A percentile compares a stretch with the other conserved stretches of the same genome.
Conservation (phyloP, 2,113 vertebrate species). For the Neotragus pygmaeus region DNA sequence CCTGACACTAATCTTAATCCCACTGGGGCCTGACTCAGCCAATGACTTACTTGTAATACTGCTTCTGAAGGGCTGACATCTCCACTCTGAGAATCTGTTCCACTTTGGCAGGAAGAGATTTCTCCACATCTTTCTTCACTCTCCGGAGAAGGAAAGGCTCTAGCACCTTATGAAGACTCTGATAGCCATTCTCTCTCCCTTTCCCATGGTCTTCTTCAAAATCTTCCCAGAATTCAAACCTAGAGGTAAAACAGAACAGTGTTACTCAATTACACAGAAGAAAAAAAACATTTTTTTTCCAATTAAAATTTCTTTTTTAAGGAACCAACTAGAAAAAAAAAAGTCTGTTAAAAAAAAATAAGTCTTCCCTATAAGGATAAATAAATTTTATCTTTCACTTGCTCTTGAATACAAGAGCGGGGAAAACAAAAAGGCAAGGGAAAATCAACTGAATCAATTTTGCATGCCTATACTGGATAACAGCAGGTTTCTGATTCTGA, state of each 20-base stretch:
- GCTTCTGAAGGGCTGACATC: constrained; percentile 97
- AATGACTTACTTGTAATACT: constrained; percentile 94
- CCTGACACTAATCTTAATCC: background rate
- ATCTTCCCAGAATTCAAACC: constrained; percentile 98
- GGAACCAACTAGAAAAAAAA: background rate
- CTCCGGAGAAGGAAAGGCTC: constrained; percentile 96
- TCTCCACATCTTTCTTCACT: constrained; percentile 99
- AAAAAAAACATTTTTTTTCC: background rate
- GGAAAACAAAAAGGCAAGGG: background rate
- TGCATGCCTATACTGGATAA: background rate
- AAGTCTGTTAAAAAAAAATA: background rate
- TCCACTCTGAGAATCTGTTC: constrained; percentile 98
- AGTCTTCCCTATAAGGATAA: background rate
- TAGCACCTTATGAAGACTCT: constrained; percentile 97
- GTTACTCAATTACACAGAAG: background rate
- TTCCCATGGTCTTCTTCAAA: constrained; percentile 97
- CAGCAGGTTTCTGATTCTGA: background rate
- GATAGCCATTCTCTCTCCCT: constrained; percentile 96
- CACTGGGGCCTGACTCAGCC: background rate
- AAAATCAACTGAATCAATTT: background rate
- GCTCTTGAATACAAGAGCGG: background rate
- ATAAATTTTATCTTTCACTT: background rate
- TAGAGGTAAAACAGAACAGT: constrained; percentile 56
- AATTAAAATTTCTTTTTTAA: background rate
- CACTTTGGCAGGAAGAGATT: constrained; percentile 98